phyloP scores from a whole-genome alignment of 2,888 invertebrate species.

The Odontomyia ornata region DNA sequence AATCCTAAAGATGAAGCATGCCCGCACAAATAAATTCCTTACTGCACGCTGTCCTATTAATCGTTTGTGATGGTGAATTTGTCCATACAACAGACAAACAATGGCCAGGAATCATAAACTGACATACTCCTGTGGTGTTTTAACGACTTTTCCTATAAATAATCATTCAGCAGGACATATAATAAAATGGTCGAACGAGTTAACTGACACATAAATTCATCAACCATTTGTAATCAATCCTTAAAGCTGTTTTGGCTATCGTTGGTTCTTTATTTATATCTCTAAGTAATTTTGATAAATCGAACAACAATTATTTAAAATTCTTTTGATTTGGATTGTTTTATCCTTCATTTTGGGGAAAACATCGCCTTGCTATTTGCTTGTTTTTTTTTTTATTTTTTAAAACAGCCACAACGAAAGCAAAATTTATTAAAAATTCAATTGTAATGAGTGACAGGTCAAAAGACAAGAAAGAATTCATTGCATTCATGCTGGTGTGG shows the following conservation, averaged over 20 bases:
- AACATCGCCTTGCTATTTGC: background rate
- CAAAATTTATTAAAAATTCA: conserved; percentile 18
- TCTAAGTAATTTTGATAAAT: no score
- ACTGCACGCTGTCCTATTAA: background rate
- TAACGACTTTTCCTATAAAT: background rate
- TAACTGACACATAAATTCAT: no score
- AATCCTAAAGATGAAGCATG: background rate
- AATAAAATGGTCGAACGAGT: no score
- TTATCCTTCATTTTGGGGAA: background rate
- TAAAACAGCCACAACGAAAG: background rate
- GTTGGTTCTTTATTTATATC: no score
- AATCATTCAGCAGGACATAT: background rate
- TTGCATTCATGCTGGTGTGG: background rate
- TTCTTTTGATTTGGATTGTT: no score
- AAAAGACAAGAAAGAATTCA: conserved; percentile 19
- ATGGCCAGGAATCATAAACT: background rate
- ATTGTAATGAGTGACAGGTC: conserved; percentile 33
- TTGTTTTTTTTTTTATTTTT: background rate
- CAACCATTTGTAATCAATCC: no score
- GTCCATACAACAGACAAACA: background rate
- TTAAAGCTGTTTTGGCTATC: no score
- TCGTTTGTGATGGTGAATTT: background rate
- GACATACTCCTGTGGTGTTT: background rate
- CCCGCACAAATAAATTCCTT: background rate
- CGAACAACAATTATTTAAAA: no score